Conservation (phyloP, 2,888 invertebrate species). For the Trichopoda pennipes region DNA sequence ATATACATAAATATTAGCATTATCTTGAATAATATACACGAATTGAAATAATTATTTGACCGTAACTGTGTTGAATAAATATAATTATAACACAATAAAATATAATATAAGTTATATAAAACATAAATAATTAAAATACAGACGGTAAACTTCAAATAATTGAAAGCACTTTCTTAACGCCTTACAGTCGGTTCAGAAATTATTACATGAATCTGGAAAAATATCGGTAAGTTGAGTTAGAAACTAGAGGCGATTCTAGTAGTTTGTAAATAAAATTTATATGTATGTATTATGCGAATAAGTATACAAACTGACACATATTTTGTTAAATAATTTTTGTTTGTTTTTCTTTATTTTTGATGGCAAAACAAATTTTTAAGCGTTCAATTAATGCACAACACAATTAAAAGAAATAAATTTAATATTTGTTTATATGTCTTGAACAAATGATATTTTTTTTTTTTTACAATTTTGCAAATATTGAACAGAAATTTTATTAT, state of each 20-base stretch:
- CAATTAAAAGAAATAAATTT: slow-evolving; percentile 52
- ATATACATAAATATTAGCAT: too few relatives aligned
- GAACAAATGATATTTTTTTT: slow-evolving; percentile 8
- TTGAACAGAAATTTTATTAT: not conserved
- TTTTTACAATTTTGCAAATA: slow-evolving; percentile 18
- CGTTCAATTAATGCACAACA: not conserved
- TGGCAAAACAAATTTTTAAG: not conserved
- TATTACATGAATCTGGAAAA: slow-evolving; percentile 79
- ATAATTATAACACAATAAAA: slow-evolving; percentile 12
- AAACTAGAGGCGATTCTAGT: slow-evolving; percentile 69
- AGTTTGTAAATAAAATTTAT: slow-evolving; percentile 53
- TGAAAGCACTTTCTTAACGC: slow-evolving; percentile 64
- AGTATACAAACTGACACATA: not conserved
- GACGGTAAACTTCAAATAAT: slow-evolving; percentile 47
- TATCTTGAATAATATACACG: too few relatives aligned
- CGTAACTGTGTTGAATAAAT: slow-evolving; percentile 47
- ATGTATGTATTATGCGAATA: not conserved
- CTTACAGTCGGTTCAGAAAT: slow-evolving; percentile 79
- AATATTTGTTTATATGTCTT: not conserved
- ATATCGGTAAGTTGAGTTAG: slow-evolving; percentile 77
- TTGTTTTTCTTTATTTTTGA: slow-evolving; percentile 15
- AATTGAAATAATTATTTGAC: not conserved
- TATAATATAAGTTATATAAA: slow-evolving; percentile 32
- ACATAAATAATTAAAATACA: slow-evolving; percentile 35
- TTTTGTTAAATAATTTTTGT: too few relatives aligned